phyloP scores from a whole-genome alignment of 1,140 invertebrate species.

The Stegodyphus mimosarum region DNA sequence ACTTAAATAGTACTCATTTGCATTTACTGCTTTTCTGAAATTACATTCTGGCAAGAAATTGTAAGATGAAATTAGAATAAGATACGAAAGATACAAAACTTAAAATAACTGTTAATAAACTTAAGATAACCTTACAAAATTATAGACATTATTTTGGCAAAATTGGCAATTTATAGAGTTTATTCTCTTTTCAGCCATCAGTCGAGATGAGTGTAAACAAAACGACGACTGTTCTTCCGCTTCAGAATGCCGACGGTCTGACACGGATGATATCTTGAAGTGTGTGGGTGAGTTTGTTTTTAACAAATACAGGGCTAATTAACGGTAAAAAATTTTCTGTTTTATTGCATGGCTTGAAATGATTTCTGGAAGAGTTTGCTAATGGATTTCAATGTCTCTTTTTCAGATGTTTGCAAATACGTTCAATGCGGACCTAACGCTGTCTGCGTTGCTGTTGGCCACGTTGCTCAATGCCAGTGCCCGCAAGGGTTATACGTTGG shows the following conservation, averaged over 20 bases:
- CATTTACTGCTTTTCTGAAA: too few relatives aligned
- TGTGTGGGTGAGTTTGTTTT: slow-evolving; percentile 64
- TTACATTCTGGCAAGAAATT: too few relatives aligned
- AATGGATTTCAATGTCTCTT: too few relatives aligned
- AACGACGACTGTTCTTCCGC: slow-evolving; percentile 60
- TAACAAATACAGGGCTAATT: not conserved
- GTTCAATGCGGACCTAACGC: slow-evolving; percentile 85
- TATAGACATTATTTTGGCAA: too few relatives aligned
- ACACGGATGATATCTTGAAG: slow-evolving; percentile 55
- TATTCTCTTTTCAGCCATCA: slow-evolving; percentile 50
- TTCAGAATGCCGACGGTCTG: slow-evolving; percentile 51
- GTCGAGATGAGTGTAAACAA: slow-evolving; percentile 60
- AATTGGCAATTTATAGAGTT: not conserved
- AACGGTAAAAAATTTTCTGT: not conserved
- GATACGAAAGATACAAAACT: too few relatives aligned
- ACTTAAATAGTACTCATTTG: too few relatives aligned
- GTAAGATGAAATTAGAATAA: too few relatives aligned
- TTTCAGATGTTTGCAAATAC: slow-evolving; percentile 81
- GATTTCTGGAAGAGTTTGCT: too few relatives aligned
- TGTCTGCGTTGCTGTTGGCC: slow-evolving; percentile 82
- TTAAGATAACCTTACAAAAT: too few relatives aligned
- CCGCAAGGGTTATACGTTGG: slow-evolving; percentile 85
- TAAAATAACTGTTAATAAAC: too few relatives aligned
- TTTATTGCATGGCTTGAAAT: not conserved
- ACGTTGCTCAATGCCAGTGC: slow-evolving; percentile 87